These are phyloP conservation scores for Drosophila tani DNA, from an alignment of 1,140 invertebrate genomes.

Conservation along the genomic window DNA sequence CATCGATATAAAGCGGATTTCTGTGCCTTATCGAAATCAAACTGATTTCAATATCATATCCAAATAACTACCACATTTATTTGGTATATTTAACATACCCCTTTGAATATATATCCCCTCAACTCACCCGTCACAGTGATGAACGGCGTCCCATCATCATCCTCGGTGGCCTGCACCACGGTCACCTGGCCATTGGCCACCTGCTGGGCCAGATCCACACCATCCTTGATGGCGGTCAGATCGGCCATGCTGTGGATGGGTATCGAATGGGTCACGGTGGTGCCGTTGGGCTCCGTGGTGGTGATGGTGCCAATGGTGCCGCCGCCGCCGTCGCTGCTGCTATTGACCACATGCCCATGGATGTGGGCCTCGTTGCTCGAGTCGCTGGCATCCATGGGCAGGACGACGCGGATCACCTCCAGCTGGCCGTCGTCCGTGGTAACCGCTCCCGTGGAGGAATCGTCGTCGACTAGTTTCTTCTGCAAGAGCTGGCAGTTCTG, in stretches of 20 bases:
- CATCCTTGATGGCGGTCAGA: slow-evolving; percentile 69
- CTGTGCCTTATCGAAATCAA: no score
- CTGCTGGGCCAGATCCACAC: slow-evolving; percentile 73
- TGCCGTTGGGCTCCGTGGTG: slow-evolving; percentile 40
- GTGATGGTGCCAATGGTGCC: slow-evolving; percentile 40
- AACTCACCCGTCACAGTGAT: slow-evolving; percentile 82
- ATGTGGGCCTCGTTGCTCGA: slow-evolving; percentile 73
- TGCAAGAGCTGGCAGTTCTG: slow-evolving; percentile 74
- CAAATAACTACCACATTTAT: not conserved
- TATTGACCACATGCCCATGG: slow-evolving; percentile 63
- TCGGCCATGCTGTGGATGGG: slow-evolving; percentile 65
- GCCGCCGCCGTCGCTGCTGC: slow-evolving; percentile 58
- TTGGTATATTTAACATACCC: not conserved
- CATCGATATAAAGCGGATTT: no score
- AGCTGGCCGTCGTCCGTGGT: slow-evolving; percentile 48
- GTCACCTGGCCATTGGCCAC: slow-evolving; percentile 79
- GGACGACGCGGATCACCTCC: slow-evolving; percentile 77
- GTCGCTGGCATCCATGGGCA: slow-evolving; percentile 82
- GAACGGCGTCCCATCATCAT: slow-evolving; percentile 74
- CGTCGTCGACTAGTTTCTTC: slow-evolving; percentile 59
- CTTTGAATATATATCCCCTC: not conserved
- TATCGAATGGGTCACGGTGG: slow-evolving; percentile 42
- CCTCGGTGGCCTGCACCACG: slow-evolving; percentile 72
- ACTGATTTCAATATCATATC: no score
- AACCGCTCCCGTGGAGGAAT: slow-evolving; percentile 31